Conservation (phyloP, 2,113 vertebrate genomes). For the Phylloscopus whistleri region DNA sequence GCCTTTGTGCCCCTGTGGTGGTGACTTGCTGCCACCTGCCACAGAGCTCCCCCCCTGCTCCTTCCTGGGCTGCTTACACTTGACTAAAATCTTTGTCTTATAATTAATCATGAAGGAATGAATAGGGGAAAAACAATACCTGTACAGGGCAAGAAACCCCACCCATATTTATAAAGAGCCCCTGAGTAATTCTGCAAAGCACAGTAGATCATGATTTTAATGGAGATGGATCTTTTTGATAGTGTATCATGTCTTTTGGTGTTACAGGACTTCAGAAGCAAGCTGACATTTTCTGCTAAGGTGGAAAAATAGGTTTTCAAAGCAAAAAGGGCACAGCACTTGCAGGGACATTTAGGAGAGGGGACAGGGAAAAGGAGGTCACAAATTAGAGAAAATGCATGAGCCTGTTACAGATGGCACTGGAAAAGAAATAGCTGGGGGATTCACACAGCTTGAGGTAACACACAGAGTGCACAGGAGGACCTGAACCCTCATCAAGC, state of each 20-base stretch:
- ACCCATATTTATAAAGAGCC: not conserved
- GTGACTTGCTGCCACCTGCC: conserved; percentile 16
- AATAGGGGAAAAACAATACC: not conserved
- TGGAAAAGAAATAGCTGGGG: not conserved
- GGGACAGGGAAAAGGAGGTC: not conserved
- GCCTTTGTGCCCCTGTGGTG: not conserved
- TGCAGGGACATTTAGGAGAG: not conserved
- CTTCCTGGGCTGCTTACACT: not conserved
- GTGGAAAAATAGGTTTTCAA: not conserved
- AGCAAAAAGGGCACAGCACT: not conserved
- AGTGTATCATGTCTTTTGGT: not conserved
- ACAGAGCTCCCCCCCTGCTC: not conserved
- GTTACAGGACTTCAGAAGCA: not conserved
- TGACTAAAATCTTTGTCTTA: not conserved
- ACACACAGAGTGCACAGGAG: not conserved
- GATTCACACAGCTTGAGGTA: not conserved
- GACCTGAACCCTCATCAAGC: not conserved
- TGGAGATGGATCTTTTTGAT: not conserved
- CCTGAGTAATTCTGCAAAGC: not conserved
- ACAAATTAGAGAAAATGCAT: not conserved
- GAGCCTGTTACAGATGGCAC: not conserved
- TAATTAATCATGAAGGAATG: not conserved
- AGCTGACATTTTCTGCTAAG: not conserved
- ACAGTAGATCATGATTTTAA: not conserved
- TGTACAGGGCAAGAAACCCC: not conserved